Evolutionary conservation across 2,797 vertebrate genomes (phyloP).

Genomic region (Myotis vivesi): DNA sequence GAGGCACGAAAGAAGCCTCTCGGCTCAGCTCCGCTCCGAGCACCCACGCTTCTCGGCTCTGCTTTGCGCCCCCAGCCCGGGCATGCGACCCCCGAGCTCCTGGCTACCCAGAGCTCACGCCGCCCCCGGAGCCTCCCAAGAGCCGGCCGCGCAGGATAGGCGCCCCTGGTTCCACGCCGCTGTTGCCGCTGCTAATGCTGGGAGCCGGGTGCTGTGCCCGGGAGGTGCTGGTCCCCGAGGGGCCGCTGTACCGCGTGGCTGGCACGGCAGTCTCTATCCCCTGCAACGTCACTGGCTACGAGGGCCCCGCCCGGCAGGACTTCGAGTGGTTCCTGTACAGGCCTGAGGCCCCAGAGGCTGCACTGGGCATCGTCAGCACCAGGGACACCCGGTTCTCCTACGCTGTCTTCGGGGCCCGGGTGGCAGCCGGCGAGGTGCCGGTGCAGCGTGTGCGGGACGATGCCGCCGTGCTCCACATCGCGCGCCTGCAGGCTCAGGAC

Average conservation of each 20-base stretch:
- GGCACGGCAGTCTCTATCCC: constrained; percentile 88
- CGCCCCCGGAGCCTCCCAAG: too few relatives aligned
- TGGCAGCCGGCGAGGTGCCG: constrained; percentile 87
- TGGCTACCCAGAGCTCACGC: too few relatives aligned
- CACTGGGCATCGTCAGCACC: constrained; percentile 91
- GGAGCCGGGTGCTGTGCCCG: constrained; percentile 82
- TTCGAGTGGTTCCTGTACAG: constrained; percentile 93
- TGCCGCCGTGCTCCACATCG: constrained; percentile 85
- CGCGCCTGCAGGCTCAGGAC: constrained; percentile 88
- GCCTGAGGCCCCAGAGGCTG: constrained; percentile 81
- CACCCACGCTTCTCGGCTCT: too few relatives aligned
- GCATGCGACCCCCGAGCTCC: too few relatives aligned
- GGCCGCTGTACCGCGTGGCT: constrained; percentile 89
- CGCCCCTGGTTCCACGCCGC: too few relatives aligned
- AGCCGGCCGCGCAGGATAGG: too few relatives aligned
- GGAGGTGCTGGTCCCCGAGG: constrained; percentile 87
- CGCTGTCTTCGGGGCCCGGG: constrained; percentile 83
- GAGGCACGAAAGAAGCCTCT: too few relatives aligned
- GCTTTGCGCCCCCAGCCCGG: too few relatives aligned
- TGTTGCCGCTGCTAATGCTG: too few relatives aligned
- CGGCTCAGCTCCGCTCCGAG: too few relatives aligned
- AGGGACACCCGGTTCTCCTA: constrained; percentile 89
- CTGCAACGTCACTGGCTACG: constrained; percentile 87
- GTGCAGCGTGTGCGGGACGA: constrained; percentile 89
- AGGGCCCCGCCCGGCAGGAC: constrained; percentile 89